Conservation (phyloP, 2,888 invertebrate species). For the Coenonympha arcania region DNA sequence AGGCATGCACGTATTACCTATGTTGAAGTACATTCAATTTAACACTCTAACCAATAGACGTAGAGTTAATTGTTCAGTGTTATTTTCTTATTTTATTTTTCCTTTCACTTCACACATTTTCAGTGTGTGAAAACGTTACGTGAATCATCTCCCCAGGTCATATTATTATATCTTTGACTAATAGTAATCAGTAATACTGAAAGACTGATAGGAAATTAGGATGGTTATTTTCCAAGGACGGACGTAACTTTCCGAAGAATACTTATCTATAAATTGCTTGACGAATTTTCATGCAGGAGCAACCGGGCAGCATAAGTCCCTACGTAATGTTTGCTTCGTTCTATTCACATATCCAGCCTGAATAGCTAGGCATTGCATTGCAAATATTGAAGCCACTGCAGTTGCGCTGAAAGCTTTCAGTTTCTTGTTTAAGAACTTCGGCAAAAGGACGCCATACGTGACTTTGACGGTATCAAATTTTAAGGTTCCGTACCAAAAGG, state of each 20-base stretch:
- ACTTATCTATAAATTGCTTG: constrained; percentile 32
- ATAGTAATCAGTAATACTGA: neutral
- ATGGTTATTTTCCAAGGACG: constrained; percentile 38
- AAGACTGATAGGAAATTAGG: constrained; percentile 12
- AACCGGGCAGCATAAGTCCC: constrained; percentile 22
- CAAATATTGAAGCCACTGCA: constrained; percentile 7
- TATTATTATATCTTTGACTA: no score
- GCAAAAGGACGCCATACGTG: constrained; percentile 14
- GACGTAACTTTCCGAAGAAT: constrained; percentile 32
- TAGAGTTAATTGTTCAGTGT: no score
- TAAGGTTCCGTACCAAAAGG: no score
- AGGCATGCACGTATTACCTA: no score
- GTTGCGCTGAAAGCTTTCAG: constrained; percentile 4
- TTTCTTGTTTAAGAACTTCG: constrained; percentile 11
- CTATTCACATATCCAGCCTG: constrained; percentile 5
- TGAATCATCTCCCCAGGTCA: no score
- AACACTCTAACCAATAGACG: no score
- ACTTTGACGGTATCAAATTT: constrained; percentile 31
- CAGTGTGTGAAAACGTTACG: no score
- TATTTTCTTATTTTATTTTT: no score
- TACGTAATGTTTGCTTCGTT: constrained; percentile 11
- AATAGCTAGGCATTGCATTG: constrained; percentile 5
- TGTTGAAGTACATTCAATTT: no score
- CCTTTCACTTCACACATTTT: no score
- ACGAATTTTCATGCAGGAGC: constrained; percentile 41